Conservation (phyloP, 2,888 invertebrate species). For the Stegana nigrithorax region DNA sequence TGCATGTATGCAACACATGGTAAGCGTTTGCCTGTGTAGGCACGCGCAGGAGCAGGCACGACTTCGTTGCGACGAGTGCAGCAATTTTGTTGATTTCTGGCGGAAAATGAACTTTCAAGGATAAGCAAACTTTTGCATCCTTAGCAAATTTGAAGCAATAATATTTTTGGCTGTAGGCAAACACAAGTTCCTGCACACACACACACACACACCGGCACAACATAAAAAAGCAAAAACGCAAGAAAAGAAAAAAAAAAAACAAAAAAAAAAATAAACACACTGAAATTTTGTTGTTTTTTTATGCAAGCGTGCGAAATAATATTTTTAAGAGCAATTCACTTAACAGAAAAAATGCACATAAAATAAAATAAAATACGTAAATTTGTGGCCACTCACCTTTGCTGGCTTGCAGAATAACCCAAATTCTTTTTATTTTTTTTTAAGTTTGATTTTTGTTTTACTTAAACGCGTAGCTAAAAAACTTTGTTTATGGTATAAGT, state of each 20-base stretch:
- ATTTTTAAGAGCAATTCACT: constrained; percentile 42
- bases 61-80: too few relatives aligned
- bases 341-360: too few relatives aligned
- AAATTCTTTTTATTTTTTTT: not conserved
- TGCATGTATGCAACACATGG: constrained; percentile 29
- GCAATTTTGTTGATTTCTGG: constrained; percentile 60
- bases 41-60: too few relatives aligned
- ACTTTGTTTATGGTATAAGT: too few relatives aligned
- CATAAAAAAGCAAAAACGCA: too few relatives aligned
- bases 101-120: constrained; percentile 58
- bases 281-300: too few relatives aligned
- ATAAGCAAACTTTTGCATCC: constrained; percentile 58
- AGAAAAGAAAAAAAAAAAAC: too few relatives aligned
- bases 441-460: too few relatives aligned
- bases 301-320: constrained; percentile 34
- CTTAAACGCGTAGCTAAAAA: too few relatives aligned
- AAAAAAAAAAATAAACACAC: too few relatives aligned
- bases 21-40: too few relatives aligned
- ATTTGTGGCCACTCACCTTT: too few relatives aligned
- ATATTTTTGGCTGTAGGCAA: constrained; percentile 56
- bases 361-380: constrained; percentile 10
- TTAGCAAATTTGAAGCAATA: constrained; percentile 58
- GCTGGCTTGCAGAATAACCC: not conserved
- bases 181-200: constrained; percentile 35
- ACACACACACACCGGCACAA: not conserved